Conservation (phyloP, 2,888 invertebrate species). For the Hydroisotoma schaefferi region DNA sequence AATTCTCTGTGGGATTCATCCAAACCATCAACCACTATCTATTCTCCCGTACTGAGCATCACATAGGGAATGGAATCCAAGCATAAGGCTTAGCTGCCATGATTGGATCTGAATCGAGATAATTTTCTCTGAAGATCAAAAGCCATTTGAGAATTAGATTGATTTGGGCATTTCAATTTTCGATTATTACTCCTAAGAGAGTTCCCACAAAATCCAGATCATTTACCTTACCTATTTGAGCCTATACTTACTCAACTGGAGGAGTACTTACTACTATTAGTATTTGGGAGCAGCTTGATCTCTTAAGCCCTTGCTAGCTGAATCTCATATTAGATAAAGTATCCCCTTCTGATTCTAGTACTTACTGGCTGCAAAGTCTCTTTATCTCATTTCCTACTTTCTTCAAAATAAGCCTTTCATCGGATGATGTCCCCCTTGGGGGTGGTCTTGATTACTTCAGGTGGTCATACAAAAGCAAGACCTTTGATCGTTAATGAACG, state of each 20-base stretch:
- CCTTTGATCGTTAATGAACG: conserved; percentile 73
- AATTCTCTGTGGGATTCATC: neutral
- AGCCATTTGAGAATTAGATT: conserved; percentile 17
- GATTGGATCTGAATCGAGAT: conserved; percentile 14
- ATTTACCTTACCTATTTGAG: neutral
- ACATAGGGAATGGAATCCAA: neutral
- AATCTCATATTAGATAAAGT: too few relatives aligned
- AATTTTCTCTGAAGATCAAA: conserved; percentile 15
- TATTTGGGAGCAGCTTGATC: too few relatives aligned
- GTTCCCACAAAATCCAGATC: neutral
- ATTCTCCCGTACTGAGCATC: neutral
- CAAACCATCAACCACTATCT: too few relatives aligned
- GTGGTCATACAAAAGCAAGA: conserved; percentile 22
- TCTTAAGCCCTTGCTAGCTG: too few relatives aligned
- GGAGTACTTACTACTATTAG: too few relatives aligned
- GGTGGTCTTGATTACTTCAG: conserved; percentile 15
- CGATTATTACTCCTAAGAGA: conserved; percentile 14
- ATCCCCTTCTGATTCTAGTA: neutral
- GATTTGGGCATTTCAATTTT: conserved; percentile 20
- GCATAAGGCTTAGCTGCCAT: neutral
- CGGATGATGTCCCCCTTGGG: neutral
- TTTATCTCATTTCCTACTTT: neutral
- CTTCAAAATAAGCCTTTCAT: conserved; percentile 1
- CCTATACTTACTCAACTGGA: too few relatives aligned
- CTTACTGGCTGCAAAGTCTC: neutral